Evolutionary conservation across 2,888 invertebrate genomes (phyloP).

Genomic region (Hydriomena furcata): DNA sequence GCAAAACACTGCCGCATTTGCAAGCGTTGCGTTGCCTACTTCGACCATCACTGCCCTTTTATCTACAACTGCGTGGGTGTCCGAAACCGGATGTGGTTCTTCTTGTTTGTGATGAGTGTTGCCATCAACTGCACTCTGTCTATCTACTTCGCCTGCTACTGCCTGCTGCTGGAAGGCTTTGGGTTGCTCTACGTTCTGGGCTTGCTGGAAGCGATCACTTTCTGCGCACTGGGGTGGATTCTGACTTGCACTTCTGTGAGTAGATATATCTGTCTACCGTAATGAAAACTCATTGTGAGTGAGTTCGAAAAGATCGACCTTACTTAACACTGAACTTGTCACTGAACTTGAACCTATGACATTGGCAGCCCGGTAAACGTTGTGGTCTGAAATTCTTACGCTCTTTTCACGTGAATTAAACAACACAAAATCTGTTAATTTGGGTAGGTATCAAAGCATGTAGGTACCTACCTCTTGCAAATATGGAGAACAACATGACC

Average conservation of each 20-base stretch:
- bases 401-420: too few species aligned
- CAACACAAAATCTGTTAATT: too few species aligned
- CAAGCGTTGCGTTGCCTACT: slow-evolving; percentile 94
- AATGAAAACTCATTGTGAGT: too few species aligned
- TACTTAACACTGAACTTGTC: too few species aligned
- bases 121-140: slow-evolving; percentile 94
- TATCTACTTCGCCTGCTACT: slow-evolving; percentile 94
- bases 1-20: slow-evolving; percentile 97
- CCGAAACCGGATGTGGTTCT: slow-evolving; percentile 96
- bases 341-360: too few species aligned
- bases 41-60: slow-evolving; percentile 98
- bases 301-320: too few species aligned
- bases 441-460: too few species aligned
- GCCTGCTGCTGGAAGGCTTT: slow-evolving; percentile 92
- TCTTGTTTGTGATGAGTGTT: slow-evolving; percentile 93
- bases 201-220: slow-evolving; percentile 91
- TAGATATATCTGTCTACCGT: too few species aligned
- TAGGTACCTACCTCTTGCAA: too few species aligned
- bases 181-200: slow-evolving; percentile 93
- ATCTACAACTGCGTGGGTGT: slow-evolving; percentile 97
- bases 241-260: slow-evolving; percentile 94
- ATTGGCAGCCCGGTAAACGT: too few species aligned
- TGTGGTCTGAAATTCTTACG: too few species aligned
- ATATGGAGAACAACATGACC: too few species aligned
- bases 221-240: slow-evolving; percentile 94